Base-by-base conservation (phyloP, 2,113 vertebrate species). In the Alouatta palliata region DNA sequence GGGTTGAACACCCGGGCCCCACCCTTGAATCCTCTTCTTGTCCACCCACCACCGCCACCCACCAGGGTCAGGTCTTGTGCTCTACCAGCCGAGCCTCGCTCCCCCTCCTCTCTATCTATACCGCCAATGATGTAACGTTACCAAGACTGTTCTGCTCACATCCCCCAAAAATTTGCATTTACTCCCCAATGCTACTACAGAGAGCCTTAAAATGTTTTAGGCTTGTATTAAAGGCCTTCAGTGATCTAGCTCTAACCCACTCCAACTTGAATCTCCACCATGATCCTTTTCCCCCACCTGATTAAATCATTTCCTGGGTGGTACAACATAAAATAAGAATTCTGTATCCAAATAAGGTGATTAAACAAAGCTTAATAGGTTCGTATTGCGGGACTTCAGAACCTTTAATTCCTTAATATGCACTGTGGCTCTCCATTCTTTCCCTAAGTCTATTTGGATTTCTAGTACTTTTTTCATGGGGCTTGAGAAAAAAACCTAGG, bases 271-370 rank as follows among this genome's bases (percentile, higher is more conserved):
- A 43, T 37, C 23, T 75, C 87, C 54, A 92, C 35, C 35, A 5
- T 12, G 30, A 56, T 43, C 37, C 20, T 80, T n/a, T 54, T 9
- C 35, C 76, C 49, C 5, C 0, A 3, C 20, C 23, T 52, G 80
- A 73, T 54, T 75, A 86, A 64, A 49, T 43, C 66, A 64, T 49
- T 64, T 25, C 12, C 79, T 61, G 43, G 54, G 77, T 45, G 19
- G n/a, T 35, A 7, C 6, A 8, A 32, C 61, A 64, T 64, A 64
- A 64, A 64, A 64, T 14, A 64, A 64, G 27, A 30, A 64, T 17
- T 87, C 77, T 87, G 52, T n/a, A 58, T 82, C 91, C 86, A 76
- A 81, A 86, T 35, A 90, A 73, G 14, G 7, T 61, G 45, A 71
- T 64, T 68, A 79, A 68, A 87, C 56, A 88, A 43, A 96, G 43